Percentiles rank a stretch among this genome's conserved stretches.
Evolutionary conservation across 2,113 vertebrate genomes (phyloP).

Genomic region (Ancistrus triradiatus): DNA sequence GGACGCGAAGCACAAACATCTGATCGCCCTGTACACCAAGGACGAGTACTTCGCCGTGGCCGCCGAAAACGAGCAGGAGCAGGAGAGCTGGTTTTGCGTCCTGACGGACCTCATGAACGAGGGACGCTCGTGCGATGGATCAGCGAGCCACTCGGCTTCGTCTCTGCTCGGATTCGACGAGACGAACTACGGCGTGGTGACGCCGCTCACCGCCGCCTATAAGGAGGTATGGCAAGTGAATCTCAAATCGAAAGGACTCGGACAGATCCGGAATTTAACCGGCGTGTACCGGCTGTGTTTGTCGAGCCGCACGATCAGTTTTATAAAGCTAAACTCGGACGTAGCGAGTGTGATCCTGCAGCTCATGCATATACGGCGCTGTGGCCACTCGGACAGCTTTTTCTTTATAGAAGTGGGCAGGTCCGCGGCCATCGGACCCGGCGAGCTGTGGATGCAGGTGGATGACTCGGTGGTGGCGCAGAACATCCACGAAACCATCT

Average conservation of each 20-base stretch:
- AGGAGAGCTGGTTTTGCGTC: slow-evolving; percentile 88
- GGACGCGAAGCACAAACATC: slow-evolving; percentile 93
- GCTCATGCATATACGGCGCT: slow-evolving; percentile 96
- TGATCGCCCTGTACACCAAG: slow-evolving; percentile 94
- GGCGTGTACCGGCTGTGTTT: slow-evolving; percentile 92
- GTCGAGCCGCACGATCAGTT: slow-evolving; percentile 87
- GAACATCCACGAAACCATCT: slow-evolving; percentile 94
- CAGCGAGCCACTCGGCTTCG: slow-evolving; percentile 72
- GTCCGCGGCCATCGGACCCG: slow-evolving; percentile 91
- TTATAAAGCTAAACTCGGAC: slow-evolving; percentile 90
- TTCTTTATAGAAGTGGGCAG: slow-evolving; percentile 98
- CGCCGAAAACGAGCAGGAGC: slow-evolving; percentile 89
- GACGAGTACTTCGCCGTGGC: slow-evolving; percentile 97
- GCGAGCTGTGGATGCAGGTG: slow-evolving; percentile 97
- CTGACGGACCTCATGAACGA: slow-evolving; percentile 82
- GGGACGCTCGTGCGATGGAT: slow-evolving; percentile 73
- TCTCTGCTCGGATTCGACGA: slow-evolving; percentile 77
- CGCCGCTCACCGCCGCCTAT: slow-evolving; percentile 77
- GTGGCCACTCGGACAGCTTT: slow-evolving; percentile 96
- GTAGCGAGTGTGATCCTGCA: slow-evolving; percentile 86
- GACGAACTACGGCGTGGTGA: slow-evolving; percentile 78
- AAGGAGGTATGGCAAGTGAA: slow-evolving; percentile 97
- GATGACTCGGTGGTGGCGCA: slow-evolving; percentile 98
- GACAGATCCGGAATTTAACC: slow-evolving; percentile 85
- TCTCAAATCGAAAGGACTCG: slow-evolving; percentile 89